phyloP scores from a whole-genome alignment of 1,140 invertebrate genomes.

The Goniozus legneri region DNA sequence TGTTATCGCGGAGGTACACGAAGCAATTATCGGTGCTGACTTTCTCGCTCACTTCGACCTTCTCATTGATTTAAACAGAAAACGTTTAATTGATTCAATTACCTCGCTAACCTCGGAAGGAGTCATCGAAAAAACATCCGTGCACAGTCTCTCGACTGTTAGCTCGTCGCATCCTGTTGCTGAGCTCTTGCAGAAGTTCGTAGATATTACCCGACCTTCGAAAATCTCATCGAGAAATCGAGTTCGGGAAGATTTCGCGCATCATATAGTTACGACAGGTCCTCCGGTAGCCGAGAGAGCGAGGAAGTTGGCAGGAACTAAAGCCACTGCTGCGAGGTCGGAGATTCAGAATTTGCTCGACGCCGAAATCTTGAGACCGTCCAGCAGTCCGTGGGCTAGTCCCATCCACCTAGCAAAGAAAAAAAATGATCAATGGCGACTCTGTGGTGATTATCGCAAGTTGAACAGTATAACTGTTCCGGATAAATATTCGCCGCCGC shows the following conservation, averaged over 20 bases:
- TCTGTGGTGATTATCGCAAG: too few species aligned
- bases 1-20: conserved; percentile 9
- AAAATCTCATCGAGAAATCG: not conserved
- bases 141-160: conserved; percentile 3
- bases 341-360: not conserved
- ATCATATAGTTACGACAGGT: too few species aligned
- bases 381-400: too few species aligned
- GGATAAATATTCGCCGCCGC: conserved; percentile 45
- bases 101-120: conserved; percentile 1
- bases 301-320: too few species aligned
- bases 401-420: conserved; percentile 16
- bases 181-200: not conserved
- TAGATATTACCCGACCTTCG: not conserved
- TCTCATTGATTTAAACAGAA: conserved; percentile 15
- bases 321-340: not conserved
- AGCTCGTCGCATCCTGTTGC: not conserved
- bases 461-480: conserved; percentile 31
- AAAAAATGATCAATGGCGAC: conserved; percentile 25
- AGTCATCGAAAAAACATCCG: not conserved
- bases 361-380: conserved; percentile 4
- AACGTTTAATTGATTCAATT: conserved; percentile 10
- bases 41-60: conserved; percentile 13
- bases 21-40: conserved; percentile 17
- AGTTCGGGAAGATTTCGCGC: not conserved
- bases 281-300: conserved; percentile 15